A percentile compares a stretch with the other conserved stretches of the same genome.
Conservation (phyloP, 1,140 invertebrate species). For the Drosophila nigromelanica region DNA sequence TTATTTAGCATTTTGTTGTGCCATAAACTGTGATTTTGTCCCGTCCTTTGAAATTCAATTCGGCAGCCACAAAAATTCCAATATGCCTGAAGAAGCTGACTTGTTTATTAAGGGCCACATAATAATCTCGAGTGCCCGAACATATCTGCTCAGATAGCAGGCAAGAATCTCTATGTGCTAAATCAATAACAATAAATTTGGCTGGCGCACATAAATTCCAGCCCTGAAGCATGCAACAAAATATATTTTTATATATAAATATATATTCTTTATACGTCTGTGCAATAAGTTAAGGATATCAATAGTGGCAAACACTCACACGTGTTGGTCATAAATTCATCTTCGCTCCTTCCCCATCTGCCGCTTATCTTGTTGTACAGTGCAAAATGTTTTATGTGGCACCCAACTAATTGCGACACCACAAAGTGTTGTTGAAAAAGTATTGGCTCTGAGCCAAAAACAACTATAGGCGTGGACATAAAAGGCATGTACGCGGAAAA, state of each 20-base stretch:
- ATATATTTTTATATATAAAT: constrained; percentile 9
- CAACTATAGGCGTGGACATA: not conserved
- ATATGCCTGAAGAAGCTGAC: constrained; percentile 4
- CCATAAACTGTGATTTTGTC: constrained; percentile 9
- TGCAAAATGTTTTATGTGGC: constrained; percentile 39
- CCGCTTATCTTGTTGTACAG: constrained; percentile 11
- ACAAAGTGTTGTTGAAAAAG: constrained; percentile 23
- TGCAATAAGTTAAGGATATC: constrained; percentile 15
- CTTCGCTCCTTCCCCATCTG: constrained; percentile 37
- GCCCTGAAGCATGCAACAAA: constrained; percentile 35
- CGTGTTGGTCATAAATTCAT: constrained; percentile 65
- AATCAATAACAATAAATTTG: constrained; percentile 77
- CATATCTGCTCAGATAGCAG: constrained; percentile 5
- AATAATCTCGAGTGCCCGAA: constrained; percentile 35
- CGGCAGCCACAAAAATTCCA: constrained; percentile 19
- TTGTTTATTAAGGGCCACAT: constrained; percentile 50
- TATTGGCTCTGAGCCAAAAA: constrained; percentile 30
- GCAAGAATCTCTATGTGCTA: constrained; percentile 22
- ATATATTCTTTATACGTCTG: constrained; percentile 16
- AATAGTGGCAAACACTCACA: constrained; percentile 23
- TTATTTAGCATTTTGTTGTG: not conserved
- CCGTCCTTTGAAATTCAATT: not conserved
- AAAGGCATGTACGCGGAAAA: constrained; percentile 18
- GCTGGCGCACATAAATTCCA: constrained; percentile 55
- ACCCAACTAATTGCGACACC: constrained; percentile 29